Evolutionary conservation across 2,113 vertebrate genomes (phyloP).

Genomic region (Dipodomys ordii): DNA sequence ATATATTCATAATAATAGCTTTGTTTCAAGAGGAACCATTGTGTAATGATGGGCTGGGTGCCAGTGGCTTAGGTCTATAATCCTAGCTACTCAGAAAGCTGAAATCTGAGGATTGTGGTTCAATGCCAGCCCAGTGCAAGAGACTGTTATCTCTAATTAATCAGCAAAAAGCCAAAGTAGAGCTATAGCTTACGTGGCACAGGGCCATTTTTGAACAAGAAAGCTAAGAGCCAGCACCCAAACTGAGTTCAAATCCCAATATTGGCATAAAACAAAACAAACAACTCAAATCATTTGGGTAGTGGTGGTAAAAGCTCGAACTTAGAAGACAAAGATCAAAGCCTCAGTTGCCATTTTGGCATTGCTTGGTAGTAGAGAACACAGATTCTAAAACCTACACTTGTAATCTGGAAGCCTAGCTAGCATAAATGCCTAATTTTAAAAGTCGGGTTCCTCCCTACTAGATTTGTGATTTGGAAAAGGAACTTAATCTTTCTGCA

Average conservation of each 20-base stretch:
- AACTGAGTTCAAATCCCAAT: too few species aligned
- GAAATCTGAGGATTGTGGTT: too few species aligned
- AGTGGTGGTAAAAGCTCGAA: not conserved
- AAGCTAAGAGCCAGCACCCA: too few species aligned
- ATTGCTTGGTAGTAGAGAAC: not conserved
- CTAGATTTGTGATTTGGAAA: not conserved
- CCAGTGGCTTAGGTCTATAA: too few species aligned
- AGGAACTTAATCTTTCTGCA: not conserved
- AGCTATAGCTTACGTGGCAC: too few species aligned
- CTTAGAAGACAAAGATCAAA: not conserved
- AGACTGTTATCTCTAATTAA: too few species aligned
- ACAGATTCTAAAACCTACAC: not conserved
- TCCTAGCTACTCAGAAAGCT: too few species aligned
- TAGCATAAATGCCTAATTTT: not conserved
- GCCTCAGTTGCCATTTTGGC: not conserved
- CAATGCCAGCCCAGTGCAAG: too few species aligned
- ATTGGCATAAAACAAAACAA: too few species aligned
- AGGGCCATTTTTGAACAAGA: too few species aligned
- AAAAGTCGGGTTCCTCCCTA: not conserved
- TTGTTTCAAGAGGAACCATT: not conserved
- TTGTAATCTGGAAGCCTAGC: not conserved
- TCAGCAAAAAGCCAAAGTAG: too few species aligned
- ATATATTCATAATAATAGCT: not conserved
- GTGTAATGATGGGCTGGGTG: not conserved
- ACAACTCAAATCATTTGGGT: not conserved